Conservation (phyloP, 2,797 vertebrate species). For the Alectoris magna region DNA sequence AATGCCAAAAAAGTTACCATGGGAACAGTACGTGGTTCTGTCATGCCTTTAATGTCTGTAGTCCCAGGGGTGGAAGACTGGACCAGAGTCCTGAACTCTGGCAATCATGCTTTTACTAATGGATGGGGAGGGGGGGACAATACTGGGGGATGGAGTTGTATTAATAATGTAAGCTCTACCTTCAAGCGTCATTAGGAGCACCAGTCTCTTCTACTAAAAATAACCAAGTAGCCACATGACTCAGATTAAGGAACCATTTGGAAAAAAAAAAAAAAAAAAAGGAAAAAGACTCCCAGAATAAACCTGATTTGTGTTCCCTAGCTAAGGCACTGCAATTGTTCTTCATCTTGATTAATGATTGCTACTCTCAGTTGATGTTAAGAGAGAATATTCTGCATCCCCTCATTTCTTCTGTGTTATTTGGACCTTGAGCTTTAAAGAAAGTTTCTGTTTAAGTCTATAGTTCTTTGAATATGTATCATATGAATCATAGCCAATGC, state of each 20-base stretch:
- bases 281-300: neutral
- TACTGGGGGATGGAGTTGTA: neutral
- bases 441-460: neutral
- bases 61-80: neutral
- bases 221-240: neutral
- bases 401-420: neutral
- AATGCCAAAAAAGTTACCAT: conserved; percentile 58
- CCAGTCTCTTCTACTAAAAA: neutral
- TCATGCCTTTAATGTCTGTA: conserved; percentile 18
- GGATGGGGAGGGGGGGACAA: neutral
- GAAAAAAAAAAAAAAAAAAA: neutral
- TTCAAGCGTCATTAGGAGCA: neutral
- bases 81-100: neutral
- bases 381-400: neutral
- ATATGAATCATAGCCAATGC: neutral
- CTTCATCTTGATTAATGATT: neutral
- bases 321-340: neutral
- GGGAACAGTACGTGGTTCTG: conserved; percentile 34
- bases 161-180: neutral
- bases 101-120: neutral
- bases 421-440: neutral
- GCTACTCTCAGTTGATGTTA: neutral
- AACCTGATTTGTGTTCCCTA: neutral
- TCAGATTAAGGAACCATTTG: neutral
- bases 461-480: neutral